phyloP scores from a whole-genome alignment of 1,140 invertebrate genomes.

The Drosophila ambigua region DNA sequence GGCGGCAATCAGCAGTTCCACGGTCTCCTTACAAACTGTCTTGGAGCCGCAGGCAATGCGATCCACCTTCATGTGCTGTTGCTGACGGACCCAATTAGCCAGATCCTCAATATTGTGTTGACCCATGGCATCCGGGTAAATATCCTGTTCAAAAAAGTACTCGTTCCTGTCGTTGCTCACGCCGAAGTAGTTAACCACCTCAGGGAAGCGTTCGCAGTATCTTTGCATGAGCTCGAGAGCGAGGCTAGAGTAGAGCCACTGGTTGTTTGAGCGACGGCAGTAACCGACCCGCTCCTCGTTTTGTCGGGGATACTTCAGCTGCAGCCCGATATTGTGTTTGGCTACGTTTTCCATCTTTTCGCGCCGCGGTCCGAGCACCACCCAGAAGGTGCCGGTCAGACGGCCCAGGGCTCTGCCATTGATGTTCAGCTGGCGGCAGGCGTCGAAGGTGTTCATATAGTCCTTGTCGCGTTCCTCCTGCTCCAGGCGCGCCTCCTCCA shows the following conservation, averaged over 20 bases:
- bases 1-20: slow-evolving; percentile 86
- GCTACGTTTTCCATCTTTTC: slow-evolving; percentile 82
- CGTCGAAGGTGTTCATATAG: slow-evolving; percentile 77
- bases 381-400: slow-evolving; percentile 92
- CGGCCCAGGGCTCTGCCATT: slow-evolving; percentile 89
- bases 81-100: slow-evolving; percentile 88
- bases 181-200: slow-evolving; percentile 88
- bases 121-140: slow-evolving; percentile 85
- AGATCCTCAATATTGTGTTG: slow-evolving; percentile 86
- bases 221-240: slow-evolving; percentile 86
- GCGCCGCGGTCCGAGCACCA: slow-evolving; percentile 85
- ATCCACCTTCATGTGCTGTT: slow-evolving; percentile 86
- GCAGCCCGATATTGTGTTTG: slow-evolving; percentile 94
- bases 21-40: slow-evolving; percentile 88
- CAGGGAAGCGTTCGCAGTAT: slow-evolving; percentile 90
- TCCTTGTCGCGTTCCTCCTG: slow-evolving; percentile 68
- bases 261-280: slow-evolving; percentile 88
- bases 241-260: slow-evolving; percentile 93
- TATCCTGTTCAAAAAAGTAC: slow-evolving; percentile 86
- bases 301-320: slow-evolving; percentile 93
- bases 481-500: slow-evolving; percentile 65
- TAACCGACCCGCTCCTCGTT: slow-evolving; percentile 91
- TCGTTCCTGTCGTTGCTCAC: slow-evolving; percentile 84
- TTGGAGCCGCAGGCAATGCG: slow-evolving; percentile 88
- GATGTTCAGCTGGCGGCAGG: slow-evolving; percentile 83